phyloP scores from a whole-genome alignment of 2,797 vertebrate genomes.

The Nasua narica region DNA sequence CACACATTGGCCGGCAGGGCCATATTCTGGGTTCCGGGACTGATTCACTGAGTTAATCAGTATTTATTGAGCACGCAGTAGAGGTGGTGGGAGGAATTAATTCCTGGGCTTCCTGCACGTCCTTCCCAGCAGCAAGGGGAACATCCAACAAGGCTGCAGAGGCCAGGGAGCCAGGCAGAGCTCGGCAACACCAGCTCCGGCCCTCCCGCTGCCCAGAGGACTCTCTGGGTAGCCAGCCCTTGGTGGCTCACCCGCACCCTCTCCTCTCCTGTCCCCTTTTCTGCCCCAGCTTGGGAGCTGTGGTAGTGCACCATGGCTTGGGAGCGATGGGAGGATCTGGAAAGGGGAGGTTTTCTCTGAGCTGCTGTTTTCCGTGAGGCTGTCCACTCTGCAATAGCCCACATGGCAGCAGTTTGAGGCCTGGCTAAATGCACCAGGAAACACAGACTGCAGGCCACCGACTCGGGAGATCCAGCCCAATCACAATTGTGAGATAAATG shows the following conservation, averaged over 20 bases:
- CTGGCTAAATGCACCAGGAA: not conserved
- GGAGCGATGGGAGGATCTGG: not conserved
- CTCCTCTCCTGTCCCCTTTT: not conserved
- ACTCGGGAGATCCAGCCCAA: not conserved
- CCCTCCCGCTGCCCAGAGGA: not conserved
- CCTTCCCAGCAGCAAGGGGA: not conserved
- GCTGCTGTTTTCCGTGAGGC: not conserved
- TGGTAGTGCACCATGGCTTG: not conserved
- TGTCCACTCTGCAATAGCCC: not conserved
- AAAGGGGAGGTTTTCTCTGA: not conserved
- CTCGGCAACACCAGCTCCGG: not conserved
- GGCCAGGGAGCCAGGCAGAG: not conserved
- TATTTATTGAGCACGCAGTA: not conserved
- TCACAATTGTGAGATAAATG: not conserved
- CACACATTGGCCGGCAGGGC: not conserved
- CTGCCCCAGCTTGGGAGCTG: not conserved
- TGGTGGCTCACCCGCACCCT: fast-evolving
- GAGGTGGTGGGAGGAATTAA: not conserved
- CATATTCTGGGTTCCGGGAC: conserved; percentile 28
- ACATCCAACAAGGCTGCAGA: not conserved
- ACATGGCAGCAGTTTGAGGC: not conserved
- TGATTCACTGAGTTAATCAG: conserved; percentile 45
- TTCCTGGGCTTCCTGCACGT: not conserved
- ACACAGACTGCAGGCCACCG: not conserved
- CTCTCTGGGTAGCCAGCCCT: not conserved